Base-by-base conservation (phyloP, 2,888 invertebrate species). In the Euzophera pinguis region DNA sequence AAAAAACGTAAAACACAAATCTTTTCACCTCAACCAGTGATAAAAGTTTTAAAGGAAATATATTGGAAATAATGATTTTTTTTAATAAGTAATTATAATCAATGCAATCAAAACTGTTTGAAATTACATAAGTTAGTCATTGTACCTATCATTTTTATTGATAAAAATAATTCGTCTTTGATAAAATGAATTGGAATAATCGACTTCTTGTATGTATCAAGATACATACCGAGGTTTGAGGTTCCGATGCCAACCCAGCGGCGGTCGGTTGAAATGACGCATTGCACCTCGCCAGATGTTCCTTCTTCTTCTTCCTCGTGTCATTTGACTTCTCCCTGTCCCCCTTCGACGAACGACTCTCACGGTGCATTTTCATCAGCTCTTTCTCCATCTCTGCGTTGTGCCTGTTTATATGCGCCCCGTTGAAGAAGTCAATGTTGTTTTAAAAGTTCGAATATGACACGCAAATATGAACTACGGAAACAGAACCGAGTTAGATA, bases 341-440 rank as follows among this genome's bases (percentile, higher is more conserved):
- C 0, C 63, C 65, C 45, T 79, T 84, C 50, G 37, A 39, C 29
- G 85, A 88, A 8, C 95, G 88, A 2, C 89, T 85, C 57, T 94
- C 93, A 0, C 93, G 91, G 63, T 95, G 94, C 54, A 91, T 92
- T 68, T 95, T 94, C 0, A 94, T 84, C 90, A 97, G 91, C 47
- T 93, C 91, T 65, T 94, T 95, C 72, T 96, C 96, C 96, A 97
- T 97, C 55, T 95, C 93, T 58, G 93, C 91, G 64, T 96, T 96
- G 75, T 97, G 97, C 67, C 95, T 95, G 64, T 56, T 22, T 9
- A 35, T 48, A 13, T 12, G 37, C 45, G 43, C 8, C 22, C 38
- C 22, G n/a, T 29, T 38, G 37, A 38, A 48, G 1, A n/a, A 38
- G 12, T 16, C 48, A 48, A 17, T 48, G 27, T 34, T 37, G n/a